Base-by-base conservation (phyloP, 2,888 invertebrate species). In the Stegophylla sp. region DNA sequence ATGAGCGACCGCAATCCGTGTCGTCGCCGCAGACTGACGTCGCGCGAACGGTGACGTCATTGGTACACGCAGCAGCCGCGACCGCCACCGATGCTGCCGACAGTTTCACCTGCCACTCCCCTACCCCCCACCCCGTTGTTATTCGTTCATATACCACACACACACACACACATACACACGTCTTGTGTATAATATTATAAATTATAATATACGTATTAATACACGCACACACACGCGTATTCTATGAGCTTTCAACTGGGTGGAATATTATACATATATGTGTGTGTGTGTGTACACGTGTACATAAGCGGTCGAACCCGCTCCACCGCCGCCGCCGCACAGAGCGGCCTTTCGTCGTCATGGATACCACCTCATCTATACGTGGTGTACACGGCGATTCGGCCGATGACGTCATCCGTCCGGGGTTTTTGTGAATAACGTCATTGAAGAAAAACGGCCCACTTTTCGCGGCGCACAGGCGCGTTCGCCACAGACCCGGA, bases 351-450 rank as follows among this genome's bases (percentile, higher is more conserved):
- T n/a, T 48, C 51, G 74, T 75, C 63, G 63, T 34, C 74, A 75
- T 64, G 74, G 74, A 75, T 75, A 75, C 74, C 51, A 20, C 20
- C n/a, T 51, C 69, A 15, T n/a, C 0, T 23, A 10, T 41, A 20
- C n/a, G n/a, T n/a, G n/a, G n/a, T 15, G 2, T 28, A 28, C 17
- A 3, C 15, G 61, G 59, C 61, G 69, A 71, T 71, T 7, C 59
- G 67, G 48, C n/a, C n/a, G n/a, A 61, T 79, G 79, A 79, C 79
- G 79, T 79, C 79, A 79, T 71, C 63, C 61, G 51, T 61, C 79
- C 79, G 69, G 79, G 79, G 71, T 69, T 77, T 79, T 71, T 71
- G 79, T 79, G 79, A 79, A 79, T 79, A 79, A 79, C 79, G 71
- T 79, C 79, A 79, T 79, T 79, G 79, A 79, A 48, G 77, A 71